Conservation (phyloP, 2,888 invertebrate genomes). For the Noctuana brunneofusca region DNA sequence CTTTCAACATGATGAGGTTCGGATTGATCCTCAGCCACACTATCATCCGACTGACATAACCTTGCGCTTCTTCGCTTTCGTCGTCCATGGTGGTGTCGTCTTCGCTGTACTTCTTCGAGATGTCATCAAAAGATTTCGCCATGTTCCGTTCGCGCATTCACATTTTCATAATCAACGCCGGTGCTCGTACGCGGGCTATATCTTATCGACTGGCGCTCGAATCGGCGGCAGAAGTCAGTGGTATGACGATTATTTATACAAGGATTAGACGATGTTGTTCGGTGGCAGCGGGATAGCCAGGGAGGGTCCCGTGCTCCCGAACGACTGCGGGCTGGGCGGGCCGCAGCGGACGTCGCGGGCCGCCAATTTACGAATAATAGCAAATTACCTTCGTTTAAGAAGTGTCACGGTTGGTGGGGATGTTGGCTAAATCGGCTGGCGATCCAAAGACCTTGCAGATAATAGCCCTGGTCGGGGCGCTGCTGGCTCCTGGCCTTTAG, state of each 20-base stretch:
- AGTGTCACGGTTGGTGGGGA: constrained; percentile 81
- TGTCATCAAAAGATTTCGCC: constrained; percentile 65
- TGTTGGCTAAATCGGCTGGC: constrained; percentile 78
- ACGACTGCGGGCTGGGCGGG: constrained; percentile 66
- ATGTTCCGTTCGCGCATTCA: constrained; percentile 54
- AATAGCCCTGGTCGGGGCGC: constrained; percentile 72
- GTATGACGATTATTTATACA: constrained; percentile 68
- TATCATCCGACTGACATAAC: constrained; percentile 73
- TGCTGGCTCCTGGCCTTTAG: constrained; percentile 54
- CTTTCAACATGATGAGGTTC: constrained; percentile 90
- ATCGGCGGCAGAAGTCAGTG: constrained; percentile 55
- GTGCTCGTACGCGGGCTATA: constrained; percentile 65
- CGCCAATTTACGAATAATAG: constrained; percentile 82
- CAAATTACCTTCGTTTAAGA: constrained; percentile 83
- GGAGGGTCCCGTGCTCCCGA: constrained; percentile 69
- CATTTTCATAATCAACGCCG: constrained; percentile 55
- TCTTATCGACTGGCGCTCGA: constrained; percentile 77
- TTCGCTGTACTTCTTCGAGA: constrained; percentile 72
- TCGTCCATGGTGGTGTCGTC: constrained; percentile 75
- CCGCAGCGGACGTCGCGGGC: constrained; percentile 71
- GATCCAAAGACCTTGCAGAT: constrained; percentile 78
- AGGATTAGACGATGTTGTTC: constrained; percentile 50
- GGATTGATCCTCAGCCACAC: constrained; percentile 86
- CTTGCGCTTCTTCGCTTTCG: constrained; percentile 63
- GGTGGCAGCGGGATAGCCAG: constrained; percentile 62